Conservation (phyloP, 2,888 invertebrate genomes). For the Diadegma fenestrale region DNA sequence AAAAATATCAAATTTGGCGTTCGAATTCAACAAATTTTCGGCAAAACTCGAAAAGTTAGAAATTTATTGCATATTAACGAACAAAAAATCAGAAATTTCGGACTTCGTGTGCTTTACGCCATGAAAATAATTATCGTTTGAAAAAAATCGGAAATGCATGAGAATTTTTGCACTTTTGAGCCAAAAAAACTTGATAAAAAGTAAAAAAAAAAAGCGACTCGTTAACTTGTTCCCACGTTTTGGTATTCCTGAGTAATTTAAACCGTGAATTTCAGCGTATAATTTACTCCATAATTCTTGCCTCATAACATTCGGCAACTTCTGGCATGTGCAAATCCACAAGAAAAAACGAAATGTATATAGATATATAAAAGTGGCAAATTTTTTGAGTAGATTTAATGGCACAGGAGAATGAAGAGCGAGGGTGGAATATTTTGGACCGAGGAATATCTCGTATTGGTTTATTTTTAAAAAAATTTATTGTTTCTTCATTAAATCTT, state of each 20-base stretch:
- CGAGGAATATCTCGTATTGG: background rate
- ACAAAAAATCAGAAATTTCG: too few relatives aligned
- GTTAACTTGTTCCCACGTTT: background rate
- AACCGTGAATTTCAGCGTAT: background rate
- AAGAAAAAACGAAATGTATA: too few relatives aligned
- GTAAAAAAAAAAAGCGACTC: background rate
- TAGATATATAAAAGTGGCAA: background rate
- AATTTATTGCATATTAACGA: too few relatives aligned
- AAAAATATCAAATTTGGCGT: background rate
- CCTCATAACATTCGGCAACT: background rate
- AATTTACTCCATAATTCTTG: background rate
- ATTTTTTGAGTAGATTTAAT: background rate
- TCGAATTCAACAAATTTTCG: too few relatives aligned
- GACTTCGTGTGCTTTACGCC: too few relatives aligned
- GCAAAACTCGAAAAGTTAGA: too few relatives aligned
- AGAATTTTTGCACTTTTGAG: background rate
- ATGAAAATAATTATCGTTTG: background rate
- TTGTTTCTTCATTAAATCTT: slow-evolving; percentile 22
- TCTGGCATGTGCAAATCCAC: background rate
- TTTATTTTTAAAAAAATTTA: slow-evolving; percentile 7
- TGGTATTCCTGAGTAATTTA: background rate
- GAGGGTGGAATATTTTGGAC: background rate
- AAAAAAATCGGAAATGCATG: background rate
- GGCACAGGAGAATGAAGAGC: background rate
- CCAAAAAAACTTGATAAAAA: background rate